Conservation (phyloP, 2,888 invertebrate species). For the Epistrophella euchroma region DNA sequence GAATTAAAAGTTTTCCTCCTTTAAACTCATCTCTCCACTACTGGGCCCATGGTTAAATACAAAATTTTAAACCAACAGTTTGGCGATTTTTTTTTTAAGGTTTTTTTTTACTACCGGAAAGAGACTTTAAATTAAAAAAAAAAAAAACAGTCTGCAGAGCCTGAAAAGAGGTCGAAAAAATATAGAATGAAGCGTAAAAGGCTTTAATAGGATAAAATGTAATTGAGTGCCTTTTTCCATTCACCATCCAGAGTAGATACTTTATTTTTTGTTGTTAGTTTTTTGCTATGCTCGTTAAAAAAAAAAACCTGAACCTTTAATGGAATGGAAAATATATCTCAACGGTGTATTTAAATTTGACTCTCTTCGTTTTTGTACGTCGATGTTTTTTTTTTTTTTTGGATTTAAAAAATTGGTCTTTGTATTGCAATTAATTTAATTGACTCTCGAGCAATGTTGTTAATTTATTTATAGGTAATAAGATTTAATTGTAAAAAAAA, state of each 20-base stretch:
- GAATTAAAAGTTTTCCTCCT: conserved; percentile 54
- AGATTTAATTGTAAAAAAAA: not conserved
- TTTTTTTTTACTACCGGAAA: conserved; percentile 7
- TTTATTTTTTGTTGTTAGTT: conserved; percentile 43
- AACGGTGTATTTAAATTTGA: conserved; percentile 12
- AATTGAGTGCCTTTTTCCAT: conserved; percentile 66
- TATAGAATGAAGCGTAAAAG: conserved; percentile 27
- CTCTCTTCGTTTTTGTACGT: not conserved
- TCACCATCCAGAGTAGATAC: conserved; percentile 38
- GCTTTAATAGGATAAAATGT: conserved; percentile 69
- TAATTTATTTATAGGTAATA: not conserved
- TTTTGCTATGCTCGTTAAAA: conserved; percentile 1
- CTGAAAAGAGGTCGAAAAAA: conserved; percentile 15
- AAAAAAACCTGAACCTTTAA: conserved; percentile 34
- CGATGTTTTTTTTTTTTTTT: not conserved
- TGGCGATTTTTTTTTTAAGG: not conserved
- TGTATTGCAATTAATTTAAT: not conserved
- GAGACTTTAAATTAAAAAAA: conserved; percentile 12
- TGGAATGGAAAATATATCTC: conserved; percentile 48
- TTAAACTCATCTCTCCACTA: conserved; percentile 29
- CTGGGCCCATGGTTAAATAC: conserved; percentile 36
- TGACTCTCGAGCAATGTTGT: not conserved
- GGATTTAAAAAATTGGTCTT: not conserved
- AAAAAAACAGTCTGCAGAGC: conserved; percentile 32
- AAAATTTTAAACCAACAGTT: conserved; percentile 71